Evolutionary conservation across 2,888 invertebrate genomes (phyloP).

Genomic region (Drosophila meridionalis): DNA sequence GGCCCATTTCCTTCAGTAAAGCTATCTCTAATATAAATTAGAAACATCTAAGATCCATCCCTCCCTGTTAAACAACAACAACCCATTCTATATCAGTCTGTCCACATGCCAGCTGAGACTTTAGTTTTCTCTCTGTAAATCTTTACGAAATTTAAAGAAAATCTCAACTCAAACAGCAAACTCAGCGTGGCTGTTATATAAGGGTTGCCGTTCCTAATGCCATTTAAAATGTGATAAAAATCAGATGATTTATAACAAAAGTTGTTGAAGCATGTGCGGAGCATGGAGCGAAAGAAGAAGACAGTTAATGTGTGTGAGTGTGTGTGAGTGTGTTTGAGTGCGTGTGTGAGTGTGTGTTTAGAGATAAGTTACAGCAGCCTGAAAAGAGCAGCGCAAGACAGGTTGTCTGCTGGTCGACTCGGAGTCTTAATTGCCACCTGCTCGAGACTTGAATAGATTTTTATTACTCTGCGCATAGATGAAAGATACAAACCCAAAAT

Average conservation of each 20-base stretch:
- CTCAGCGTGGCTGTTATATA: background rate
- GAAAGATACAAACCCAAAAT: background rate
- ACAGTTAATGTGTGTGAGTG: background rate
- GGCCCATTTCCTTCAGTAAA: no score
- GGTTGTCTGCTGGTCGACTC: background rate
- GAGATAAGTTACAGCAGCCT: conserved; percentile 1
- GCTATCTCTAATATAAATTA: no score
- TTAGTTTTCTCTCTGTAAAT: background rate
- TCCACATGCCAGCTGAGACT: background rate
- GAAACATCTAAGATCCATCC: no score
- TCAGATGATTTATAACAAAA: conserved; percentile 6
- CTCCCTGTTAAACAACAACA: background rate
- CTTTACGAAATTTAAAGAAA: background rate
- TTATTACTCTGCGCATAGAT: background rate
- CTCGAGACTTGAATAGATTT: no score
- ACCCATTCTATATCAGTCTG: background rate
- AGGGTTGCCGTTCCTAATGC: background rate
- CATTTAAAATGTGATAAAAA: conserved; percentile 7
- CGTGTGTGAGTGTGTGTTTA: background rate
- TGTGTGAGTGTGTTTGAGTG: background rate
- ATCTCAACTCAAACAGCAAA: background rate
- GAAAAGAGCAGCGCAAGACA: background rate
- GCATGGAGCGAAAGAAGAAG: background rate
- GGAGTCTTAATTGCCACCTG: background rate
- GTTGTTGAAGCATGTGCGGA: background rate